These are phyloP conservation scores for Protobothrops flavoviridis DNA, from an alignment of 2,113 vertebrate species.

Conservation along the genomic window DNA sequence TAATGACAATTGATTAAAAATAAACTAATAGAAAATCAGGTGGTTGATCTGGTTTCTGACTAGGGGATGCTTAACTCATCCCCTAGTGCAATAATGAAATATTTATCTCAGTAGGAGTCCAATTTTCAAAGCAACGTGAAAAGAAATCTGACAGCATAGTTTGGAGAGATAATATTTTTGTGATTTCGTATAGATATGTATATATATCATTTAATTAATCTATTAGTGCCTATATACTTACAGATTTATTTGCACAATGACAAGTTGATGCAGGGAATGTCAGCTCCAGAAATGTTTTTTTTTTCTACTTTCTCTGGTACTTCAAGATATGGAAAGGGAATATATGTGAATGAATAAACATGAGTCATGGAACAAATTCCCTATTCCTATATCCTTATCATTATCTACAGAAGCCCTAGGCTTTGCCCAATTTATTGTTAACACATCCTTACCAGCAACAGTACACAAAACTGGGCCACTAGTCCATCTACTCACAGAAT, in stretches of 20 bases:
- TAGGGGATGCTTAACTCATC: conserved; percentile 6
- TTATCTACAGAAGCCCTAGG: not conserved
- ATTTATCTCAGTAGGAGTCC: conserved; percentile 22
- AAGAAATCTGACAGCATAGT: not conserved
- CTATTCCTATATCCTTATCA: not conserved
- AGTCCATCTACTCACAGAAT: not conserved
- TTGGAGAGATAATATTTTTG: not conserved
- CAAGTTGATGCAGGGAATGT: not conserved
- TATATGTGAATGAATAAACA: not conserved
- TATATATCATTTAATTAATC: not conserved
- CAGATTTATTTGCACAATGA: not conserved
- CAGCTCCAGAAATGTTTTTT: not conserved
- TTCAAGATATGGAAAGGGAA: not conserved
- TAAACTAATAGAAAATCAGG: conserved; percentile 16
- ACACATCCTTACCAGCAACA: not conserved
- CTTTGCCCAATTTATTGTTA: not conserved
- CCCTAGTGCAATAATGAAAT: conserved; percentile 19
- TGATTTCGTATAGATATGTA: not conserved
- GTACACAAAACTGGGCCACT: not conserved
- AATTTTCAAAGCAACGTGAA: conserved; percentile 17
- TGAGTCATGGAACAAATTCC: not conserved
- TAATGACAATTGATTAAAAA: conserved; percentile 27
- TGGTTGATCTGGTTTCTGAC: conserved; percentile 17
- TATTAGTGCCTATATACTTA: not conserved
- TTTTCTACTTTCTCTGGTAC: not conserved